phyloP scores from a whole-genome alignment of 2,888 invertebrate genomes.

The Merodon equestris region DNA sequence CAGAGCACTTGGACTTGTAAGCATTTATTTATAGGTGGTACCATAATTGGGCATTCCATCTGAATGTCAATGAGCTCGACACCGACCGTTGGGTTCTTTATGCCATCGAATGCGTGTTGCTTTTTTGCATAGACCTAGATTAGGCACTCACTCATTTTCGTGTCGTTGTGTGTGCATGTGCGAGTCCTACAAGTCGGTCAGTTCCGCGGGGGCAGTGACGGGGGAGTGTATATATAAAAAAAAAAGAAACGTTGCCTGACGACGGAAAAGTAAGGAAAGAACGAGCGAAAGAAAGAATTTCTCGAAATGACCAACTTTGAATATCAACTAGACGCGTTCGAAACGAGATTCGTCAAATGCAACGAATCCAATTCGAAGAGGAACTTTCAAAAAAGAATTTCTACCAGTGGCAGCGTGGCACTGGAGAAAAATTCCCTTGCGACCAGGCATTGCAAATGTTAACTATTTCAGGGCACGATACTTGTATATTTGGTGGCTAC shows the following conservation, averaged over 20 bases:
- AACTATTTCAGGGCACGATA: constrained; percentile 67
- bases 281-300: constrained; percentile 61
- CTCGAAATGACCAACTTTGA: constrained; percentile 67
- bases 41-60: constrained; percentile 67
- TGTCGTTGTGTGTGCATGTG: no score
- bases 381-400: constrained; percentile 65
- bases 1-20: constrained; percentile 55
- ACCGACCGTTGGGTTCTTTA: constrained; percentile 2
- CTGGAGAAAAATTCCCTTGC: constrained; percentile 42
- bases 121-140: constrained; percentile 68
- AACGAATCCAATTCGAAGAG: constrained; percentile 35
- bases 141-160: constrained; percentile 41
- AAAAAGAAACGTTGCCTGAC: constrained; percentile 26
- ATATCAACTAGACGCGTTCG: constrained; percentile 58
- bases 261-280: constrained; percentile 7
- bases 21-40: constrained; percentile 67
- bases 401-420: constrained; percentile 22
- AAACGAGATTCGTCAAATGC: constrained; percentile 52
- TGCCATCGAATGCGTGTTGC: constrained; percentile 28
- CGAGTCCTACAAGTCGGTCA: constrained; percentile 61
- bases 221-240: constrained; percentile 26
- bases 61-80: constrained; percentile 53
- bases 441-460: constrained; percentile 56
- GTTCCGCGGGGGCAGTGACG: no score
- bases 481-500: background rate